Base-by-base conservation (phyloP, 2,888 invertebrate genomes). In the Drosophila sordidula region DNA sequence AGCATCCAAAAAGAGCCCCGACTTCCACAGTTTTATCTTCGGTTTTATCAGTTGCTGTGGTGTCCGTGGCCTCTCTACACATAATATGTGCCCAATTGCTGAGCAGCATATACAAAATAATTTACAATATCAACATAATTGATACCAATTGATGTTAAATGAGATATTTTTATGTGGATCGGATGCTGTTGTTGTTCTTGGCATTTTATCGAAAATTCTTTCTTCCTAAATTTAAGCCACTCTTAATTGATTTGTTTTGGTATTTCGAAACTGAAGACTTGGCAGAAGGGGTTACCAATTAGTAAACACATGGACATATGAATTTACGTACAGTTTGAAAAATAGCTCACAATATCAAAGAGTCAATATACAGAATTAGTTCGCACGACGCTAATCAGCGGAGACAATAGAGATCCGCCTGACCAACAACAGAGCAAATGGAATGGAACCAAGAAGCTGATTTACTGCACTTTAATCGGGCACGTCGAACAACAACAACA, bases 141-240 rank as follows among this genome's bases (percentile, higher is more conserved):
- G 85, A 74, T 75, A 75, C 55, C 85, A 85, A 85, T 85, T 85
- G 85, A 82, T 63, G 78, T 75, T 71, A 78, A 85, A 87, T 85
- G 71, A 72, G 71, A 59, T 82, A 69, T 51, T 78, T 45, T 25
- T 57, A 63, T 73, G 42, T 55, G 45, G 51, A 59, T 59, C 56
- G 70, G 63, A 71, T 64, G 52, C n/a, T 47, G 29, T 38, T 32
- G 39, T 6, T 49, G 34, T 36, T 38, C 25, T n/a, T 61, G 41
- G 41, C 34, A 47, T 47, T 46, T 57, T 47, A 8, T 34, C 36
- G 18, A 51, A 63, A 57, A 36, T 57, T 34, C 12, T 38, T 41
- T 41, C 39, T 22, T 41, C 42, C 41, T 29, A 54, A 55, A 39
- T 67, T 62, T 67, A 32, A 52, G 52, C 49, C 26, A 25, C 22